These are phyloP conservation scores for Pocota personata DNA, from an alignment of 2,888 invertebrate genomes.

Conservation along the genomic window DNA sequence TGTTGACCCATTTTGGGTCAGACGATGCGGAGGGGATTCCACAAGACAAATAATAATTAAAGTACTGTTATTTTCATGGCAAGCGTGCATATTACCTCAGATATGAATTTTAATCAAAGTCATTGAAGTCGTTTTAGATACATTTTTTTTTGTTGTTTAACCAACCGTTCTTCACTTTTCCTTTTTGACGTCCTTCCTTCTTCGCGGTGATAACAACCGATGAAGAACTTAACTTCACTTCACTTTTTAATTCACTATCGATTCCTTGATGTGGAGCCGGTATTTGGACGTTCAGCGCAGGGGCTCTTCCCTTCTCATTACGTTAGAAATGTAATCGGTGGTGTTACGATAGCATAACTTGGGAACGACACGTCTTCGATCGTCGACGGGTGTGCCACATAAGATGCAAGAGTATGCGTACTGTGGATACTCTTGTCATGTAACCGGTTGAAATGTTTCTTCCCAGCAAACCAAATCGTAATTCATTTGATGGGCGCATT, in stretches of 20 bases:
- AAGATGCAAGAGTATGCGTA: slow-evolving; percentile 4
- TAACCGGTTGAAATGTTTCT: slow-evolving; percentile 53
- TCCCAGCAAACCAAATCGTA: too few species aligned
- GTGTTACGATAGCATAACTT: slow-evolving; percentile 31
- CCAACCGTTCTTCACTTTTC: slow-evolving; percentile 72
- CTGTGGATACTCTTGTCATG: slow-evolving; percentile 9
- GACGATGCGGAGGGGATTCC: too few species aligned
- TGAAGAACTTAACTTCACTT: slow-evolving; percentile 49
- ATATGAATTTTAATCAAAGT: too few species aligned
- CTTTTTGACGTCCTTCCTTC: slow-evolving; percentile 69
- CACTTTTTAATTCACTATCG: slow-evolving; percentile 72
- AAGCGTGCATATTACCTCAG: too few species aligned
- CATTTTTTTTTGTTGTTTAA: too few species aligned
- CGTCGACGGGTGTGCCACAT: slow-evolving; percentile 36
- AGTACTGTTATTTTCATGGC: too few species aligned
- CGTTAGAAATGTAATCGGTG: slow-evolving; percentile 43
- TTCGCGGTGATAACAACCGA: neutral
- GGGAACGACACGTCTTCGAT: slow-evolving; percentile 5
- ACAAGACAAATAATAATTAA: too few species aligned
- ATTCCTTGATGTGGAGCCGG: slow-evolving; percentile 67
- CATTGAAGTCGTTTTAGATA: too few species aligned
- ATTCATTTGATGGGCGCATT: slow-evolving; percentile 46
- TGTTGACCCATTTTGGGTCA: too few species aligned
- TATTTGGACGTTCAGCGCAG: too few species aligned
- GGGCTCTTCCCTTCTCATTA: too few species aligned